Evolutionary conservation across 2,888 invertebrate species (phyloP), one percentile per base, ranked within the genome.

Genomic region (Bugulina stolonifera): DNA sequence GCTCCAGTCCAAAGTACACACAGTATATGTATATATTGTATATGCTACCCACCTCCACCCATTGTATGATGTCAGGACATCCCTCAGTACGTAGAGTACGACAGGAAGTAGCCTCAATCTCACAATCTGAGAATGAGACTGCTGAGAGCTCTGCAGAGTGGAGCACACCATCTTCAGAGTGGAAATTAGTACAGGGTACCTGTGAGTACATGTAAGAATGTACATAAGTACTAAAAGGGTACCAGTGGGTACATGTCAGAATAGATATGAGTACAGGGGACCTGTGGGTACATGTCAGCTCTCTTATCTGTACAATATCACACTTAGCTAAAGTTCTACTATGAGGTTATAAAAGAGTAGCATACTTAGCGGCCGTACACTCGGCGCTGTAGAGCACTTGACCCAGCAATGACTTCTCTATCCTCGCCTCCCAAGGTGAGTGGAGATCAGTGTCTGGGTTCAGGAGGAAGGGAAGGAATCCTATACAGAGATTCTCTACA

Each of bases 1-100:
- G n/a, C n/a, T n/a, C n/a, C n/a, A n/a, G n/a, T n/a, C n/a, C n/a
- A n/a, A n/a, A n/a, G n/a, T n/a, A n/a, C n/a, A n/a, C n/a, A n/a
- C n/a, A n/a, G n/a, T n/a, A n/a, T n/a, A n/a, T n/a, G n/a, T n/a
- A n/a, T n/a, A n/a, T n/a, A n/a, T n/a, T n/a, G n/a, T n/a, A n/a
- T n/a, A n/a, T n/a, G n/a, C n/a, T n/a, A n/a, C n/a, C n/a, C n/a
- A 64, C 64, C 64, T 64, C 64, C 64, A 64, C 10, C 32, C 32
- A n/a, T 32, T 27, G 32, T 64, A 32, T 32, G 64, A 22, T 10
- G 64, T 27, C 5, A 64, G 64, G 32, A 64, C 64, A 27, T 27
- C 32, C 32, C 64, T 27, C 3, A 64, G 32, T 10, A 64, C 32
- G 27, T 25, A 64, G 29, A 64, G 32, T 32, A 32, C 32, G 10